phyloP scores from a whole-genome alignment of 1,140 invertebrate genomes.

The Drosophila mauritiana region DNA sequence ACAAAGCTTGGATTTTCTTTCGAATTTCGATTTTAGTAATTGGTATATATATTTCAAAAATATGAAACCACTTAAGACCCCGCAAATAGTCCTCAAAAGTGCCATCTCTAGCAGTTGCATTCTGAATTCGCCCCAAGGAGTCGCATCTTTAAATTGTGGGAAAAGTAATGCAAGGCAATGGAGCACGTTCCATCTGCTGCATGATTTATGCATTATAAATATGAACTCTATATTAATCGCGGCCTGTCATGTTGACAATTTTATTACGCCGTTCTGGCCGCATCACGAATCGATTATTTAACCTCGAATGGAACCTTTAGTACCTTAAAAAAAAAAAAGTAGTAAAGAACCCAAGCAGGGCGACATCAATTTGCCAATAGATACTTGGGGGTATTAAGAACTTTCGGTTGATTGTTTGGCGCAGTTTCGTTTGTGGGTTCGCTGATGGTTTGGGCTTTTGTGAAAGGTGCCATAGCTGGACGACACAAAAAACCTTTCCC shows the following conservation, averaged over 20 bases:
- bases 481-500: conserved; percentile 52
- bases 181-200: conserved; percentile 23
- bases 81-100: too few relatives aligned
- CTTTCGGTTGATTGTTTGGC: conserved; percentile 38
- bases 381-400: conserved; percentile 50
- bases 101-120: conserved; percentile 12
- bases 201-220: conserved; percentile 74
- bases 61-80: too few relatives aligned
- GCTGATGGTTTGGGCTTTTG: conserved; percentile 42
- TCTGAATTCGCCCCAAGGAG: conserved; percentile 42
- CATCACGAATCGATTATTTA: conserved; percentile 54
- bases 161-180: conserved; percentile 31
- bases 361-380: conserved; percentile 54
- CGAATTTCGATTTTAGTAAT: too few relatives aligned
- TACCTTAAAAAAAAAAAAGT: too few relatives aligned
- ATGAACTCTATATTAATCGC: conserved; percentile 70
- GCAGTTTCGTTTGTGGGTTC: conserved; percentile 18
- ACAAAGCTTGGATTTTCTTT: too few relatives aligned
- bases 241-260: conserved; percentile 77
- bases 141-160: conserved; percentile 54
- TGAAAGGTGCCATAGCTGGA: conserved; percentile 58
- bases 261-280: conserved; percentile 56
- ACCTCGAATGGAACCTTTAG: not conserved
- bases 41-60: too few relatives aligned
- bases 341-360: not conserved